Evolutionary conservation across 2,888 invertebrate genomes (phyloP).

Genomic region (Heliconius charithonia): DNA sequence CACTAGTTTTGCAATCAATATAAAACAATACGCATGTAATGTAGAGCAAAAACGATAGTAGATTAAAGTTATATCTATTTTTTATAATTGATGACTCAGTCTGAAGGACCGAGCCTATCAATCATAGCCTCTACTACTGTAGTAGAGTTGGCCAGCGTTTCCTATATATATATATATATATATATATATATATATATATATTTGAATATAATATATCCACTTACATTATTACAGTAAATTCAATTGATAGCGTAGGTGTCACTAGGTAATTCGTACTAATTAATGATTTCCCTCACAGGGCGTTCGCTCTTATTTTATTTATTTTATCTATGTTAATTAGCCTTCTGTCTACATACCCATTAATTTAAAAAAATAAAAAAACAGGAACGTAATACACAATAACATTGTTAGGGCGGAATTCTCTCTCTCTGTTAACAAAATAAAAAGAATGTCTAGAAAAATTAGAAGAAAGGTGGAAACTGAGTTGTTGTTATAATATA

Average conservation of each 20-base stretch:
- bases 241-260: background rate
- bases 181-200: background rate
- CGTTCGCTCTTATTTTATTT: background rate
- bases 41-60: background rate
- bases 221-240: background rate
- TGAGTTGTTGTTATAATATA: too few species aligned
- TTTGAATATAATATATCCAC: background rate
- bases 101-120: background rate
- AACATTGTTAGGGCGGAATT: too few species aligned
- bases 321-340: background rate
- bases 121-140: slow-evolving; percentile 11
- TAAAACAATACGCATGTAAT: too few species aligned
- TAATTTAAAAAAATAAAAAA: background rate
- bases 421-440: too few species aligned
- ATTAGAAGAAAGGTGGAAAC: background rate
- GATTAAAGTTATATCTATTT: slow-evolving; percentile 7
- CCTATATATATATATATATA: background rate
- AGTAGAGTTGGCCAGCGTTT: background rate
- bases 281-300: slow-evolving; percentile 18
- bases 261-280: background rate
- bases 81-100: background rate
- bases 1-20: too few species aligned
- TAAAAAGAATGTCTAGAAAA: background rate
- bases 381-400: background rate
- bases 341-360: background rate